Evolutionary conservation across 2,888 invertebrate species (phyloP).

Genomic region (Leptinotarsa rubiginosa): DNA sequence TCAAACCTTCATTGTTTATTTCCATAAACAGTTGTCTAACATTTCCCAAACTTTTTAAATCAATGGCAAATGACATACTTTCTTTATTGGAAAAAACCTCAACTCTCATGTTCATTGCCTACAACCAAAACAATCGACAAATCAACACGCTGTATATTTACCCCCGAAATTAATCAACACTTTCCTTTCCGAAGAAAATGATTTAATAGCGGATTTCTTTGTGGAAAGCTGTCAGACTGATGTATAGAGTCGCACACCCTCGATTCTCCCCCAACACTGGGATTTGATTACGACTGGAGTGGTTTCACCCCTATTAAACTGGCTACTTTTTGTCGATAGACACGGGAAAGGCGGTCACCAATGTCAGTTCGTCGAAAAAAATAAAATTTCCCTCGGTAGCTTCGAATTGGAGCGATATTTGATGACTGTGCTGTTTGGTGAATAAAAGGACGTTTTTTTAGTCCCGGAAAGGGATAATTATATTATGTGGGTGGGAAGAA

Average conservation of each 20-base stretch:
- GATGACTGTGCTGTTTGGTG: not conserved
- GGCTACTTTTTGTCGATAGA: slow-evolving; percentile 66
- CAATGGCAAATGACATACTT: too few relatives aligned
- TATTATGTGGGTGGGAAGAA: not conserved
- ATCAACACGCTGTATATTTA: slow-evolving; percentile 2
- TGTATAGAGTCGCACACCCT: slow-evolving; percentile 56
- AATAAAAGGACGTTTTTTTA: not conserved
- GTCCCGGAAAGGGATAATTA: not conserved
- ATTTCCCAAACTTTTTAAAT: too few relatives aligned
- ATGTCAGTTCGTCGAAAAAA: slow-evolving; percentile 65
- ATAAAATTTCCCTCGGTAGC: slow-evolving; percentile 55
- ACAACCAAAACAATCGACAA: not conserved
- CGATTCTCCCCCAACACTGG: slow-evolving; percentile 52
- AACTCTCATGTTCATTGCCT: too few relatives aligned
- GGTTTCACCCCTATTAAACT: slow-evolving; percentile 68
- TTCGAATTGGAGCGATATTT: slow-evolving; percentile 1
- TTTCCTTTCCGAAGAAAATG: slow-evolving; percentile 39
- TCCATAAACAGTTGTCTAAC: too few relatives aligned
- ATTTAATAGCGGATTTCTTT: slow-evolving; percentile 57
- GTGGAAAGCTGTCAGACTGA: slow-evolving; percentile 62
- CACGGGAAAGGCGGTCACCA: slow-evolving; percentile 72
- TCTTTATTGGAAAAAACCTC: too few relatives aligned
- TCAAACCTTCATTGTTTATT: too few relatives aligned
- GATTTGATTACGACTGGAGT: slow-evolving; percentile 68
- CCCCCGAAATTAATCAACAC: slow-evolving; percentile 34